Evolutionary conservation across 64 coral and sea anemone genomes (phyloP), one percentile per base, ranked within the genome.

Genomic region (Cladopsammia gracilis): DNA sequence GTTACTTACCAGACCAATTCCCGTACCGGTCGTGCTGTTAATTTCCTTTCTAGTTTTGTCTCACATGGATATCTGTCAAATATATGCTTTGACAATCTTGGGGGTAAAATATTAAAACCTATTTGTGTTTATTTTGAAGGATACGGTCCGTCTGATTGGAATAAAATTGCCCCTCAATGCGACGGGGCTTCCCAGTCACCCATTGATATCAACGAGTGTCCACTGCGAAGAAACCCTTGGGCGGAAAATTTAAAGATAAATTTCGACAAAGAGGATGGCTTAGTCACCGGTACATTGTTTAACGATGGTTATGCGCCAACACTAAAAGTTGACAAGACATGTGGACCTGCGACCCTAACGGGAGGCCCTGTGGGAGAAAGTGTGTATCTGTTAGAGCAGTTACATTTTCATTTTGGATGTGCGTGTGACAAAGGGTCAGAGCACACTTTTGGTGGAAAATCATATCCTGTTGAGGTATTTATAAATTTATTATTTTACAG

Each of bases 321-420:
- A 4, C 49, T 77, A 2, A 47, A 4, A 23, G 16, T 68, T 68
- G 19, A 68, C 16, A 68, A 68, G 24, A n/a, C 64, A 6, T 22
- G 20, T 22, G 64, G 64, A 68, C 24, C 64, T 68, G 64, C 64
- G 18, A n/a, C 64, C 19, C 64, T 89, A 14, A 75, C 19, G 10
- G 72, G 49, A 3, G 87, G 87, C 20, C 70, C 51, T 6, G 45
- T 89, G 54, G 0, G 50, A 10, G 87, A 44, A 3, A 62, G 22
- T 7, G 54, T 59, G 57, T 69, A 14, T 5, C 53, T 42, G 20
- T 4, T 61, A 0, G 19, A 68, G 4, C 72, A 75, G 71, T 47
- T 89, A 23, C 87, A 89, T 44, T 62, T 89, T 16, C 87, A 89
- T 42, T 89, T 70, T 70, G 87, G 87, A 10, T 46, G 70, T 51